Evolutionary conservation across 2,797 vertebrate species (phyloP).

Genomic region (Tolypeutes matacus): DNA sequence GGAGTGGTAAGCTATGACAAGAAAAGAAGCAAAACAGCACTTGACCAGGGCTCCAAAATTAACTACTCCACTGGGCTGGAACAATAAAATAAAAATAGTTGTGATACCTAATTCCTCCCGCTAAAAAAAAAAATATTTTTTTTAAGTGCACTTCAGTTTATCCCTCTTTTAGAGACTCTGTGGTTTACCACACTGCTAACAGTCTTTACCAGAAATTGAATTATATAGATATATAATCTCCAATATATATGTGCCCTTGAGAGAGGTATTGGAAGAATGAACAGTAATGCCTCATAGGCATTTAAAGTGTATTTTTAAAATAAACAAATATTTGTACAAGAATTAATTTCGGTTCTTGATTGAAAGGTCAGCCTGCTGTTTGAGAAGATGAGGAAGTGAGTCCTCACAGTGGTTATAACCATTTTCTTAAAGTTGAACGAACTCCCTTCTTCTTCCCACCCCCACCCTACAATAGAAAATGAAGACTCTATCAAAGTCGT

Average conservation of each 20-base stretch:
- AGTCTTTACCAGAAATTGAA: neutral
- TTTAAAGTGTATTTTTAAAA: neutral
- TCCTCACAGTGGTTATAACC: neutral
- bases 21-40: neutral
- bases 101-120: neutral
- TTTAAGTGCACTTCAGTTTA: neutral
- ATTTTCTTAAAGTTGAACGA: neutral
- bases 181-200: neutral
- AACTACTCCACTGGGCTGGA: neutral
- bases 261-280: neutral
- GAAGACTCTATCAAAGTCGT: neutral
- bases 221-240: neutral
- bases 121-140: neutral
- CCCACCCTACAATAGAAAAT: neutral
- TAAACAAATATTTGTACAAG: neutral
- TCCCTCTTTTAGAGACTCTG: neutral
- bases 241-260: neutral
- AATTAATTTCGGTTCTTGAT: constrained; percentile 21
- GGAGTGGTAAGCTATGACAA: neutral
- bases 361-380: neutral
- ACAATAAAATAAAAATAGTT: neutral
- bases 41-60: neutral
- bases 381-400: neutral
- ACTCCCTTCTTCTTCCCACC: neutral
- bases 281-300: neutral